Evolutionary conservation across 2,797 vertebrate genomes (phyloP).

Genomic region (Catharus ustulatus): DNA sequence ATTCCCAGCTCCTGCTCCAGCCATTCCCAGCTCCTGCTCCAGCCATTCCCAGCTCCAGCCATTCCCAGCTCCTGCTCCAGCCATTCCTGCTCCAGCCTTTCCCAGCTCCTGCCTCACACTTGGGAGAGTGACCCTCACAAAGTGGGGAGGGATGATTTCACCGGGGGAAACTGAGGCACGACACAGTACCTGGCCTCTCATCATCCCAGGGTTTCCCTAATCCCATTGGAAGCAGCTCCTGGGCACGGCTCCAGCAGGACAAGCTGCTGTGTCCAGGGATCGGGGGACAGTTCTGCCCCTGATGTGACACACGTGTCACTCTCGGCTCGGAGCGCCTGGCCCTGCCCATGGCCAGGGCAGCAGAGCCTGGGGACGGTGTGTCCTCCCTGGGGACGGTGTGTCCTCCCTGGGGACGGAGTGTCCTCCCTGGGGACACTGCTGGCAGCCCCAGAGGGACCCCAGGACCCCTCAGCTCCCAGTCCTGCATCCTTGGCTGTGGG

Average conservation of each 20-base stretch:
- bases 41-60: no score
- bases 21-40: no score
- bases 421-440: neutral
- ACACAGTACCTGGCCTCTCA: accelerated
- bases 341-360: accelerated
- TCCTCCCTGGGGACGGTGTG: neutral
- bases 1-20: no score
- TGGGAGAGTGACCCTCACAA: accelerated
- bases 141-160: neutral
- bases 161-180: neutral
- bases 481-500: accelerated
- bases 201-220: neutral
- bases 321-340: accelerated
- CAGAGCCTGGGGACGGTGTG: no score
- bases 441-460: neutral
- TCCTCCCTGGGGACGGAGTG: no score
- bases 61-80: no score
- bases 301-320: accelerated
- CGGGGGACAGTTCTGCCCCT: neutral
- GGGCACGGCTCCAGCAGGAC: neutral
- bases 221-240: neutral
- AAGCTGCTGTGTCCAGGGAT: neutral
- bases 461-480: neutral
- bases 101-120: accelerated
- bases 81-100: no score